Conservation (phyloP, 2,888 invertebrate species). For the Protonemura montana region DNA sequence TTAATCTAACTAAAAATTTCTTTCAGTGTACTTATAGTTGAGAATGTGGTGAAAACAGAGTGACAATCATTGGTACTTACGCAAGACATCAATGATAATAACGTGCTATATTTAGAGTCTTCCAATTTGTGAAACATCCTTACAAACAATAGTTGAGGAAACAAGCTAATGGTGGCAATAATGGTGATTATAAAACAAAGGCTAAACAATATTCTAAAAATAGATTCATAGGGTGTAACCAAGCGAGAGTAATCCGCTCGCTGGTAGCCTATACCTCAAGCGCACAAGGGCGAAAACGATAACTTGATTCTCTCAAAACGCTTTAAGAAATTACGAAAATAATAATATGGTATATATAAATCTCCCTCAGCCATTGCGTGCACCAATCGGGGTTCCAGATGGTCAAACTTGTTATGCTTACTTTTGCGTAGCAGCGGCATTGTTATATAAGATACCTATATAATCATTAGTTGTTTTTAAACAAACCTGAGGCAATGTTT, state of each 20-base stretch:
- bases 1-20: not conserved
- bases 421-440: not conserved
- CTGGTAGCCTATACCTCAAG: not conserved
- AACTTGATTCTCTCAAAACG: not conserved
- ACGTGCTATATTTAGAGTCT: not conserved
- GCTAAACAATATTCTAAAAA: conserved; percentile 13
- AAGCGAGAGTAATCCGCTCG: not conserved
- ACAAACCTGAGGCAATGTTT: not conserved
- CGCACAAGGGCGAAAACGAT: not conserved
- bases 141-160: conserved; percentile 5
- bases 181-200: conserved; percentile 29
- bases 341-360: conserved; percentile 10
- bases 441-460: too few species aligned
- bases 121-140: not conserved
- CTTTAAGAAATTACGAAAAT: conserved; percentile 14
- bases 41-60: not conserved
- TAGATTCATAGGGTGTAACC: conserved; percentile 10
- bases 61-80: not conserved
- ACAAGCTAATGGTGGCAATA: not conserved
- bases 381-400: not conserved
- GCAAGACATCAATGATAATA: not conserved
- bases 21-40: not conserved
- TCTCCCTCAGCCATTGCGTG: not conserved
- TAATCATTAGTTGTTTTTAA: not conserved
- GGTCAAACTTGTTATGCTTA: not conserved